Conservation (phyloP, 2,113 vertebrate species). For the Rhinolophus sinicus region DNA sequence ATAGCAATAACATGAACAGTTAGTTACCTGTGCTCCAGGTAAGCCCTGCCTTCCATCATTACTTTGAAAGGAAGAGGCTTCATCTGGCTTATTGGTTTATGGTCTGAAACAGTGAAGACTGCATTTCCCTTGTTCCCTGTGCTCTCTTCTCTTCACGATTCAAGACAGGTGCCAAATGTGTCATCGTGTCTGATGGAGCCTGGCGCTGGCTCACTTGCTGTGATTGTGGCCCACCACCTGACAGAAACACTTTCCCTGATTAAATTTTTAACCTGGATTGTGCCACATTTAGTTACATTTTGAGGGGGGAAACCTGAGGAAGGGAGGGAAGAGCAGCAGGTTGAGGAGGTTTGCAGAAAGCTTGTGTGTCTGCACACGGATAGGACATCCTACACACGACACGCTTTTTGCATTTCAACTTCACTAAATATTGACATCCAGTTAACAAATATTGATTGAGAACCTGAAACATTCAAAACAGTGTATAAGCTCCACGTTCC, state of each 20-base stretch:
- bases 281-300: not conserved
- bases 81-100: not conserved
- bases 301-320: not conserved
- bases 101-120: not conserved
- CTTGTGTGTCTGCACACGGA: fast-evolving
- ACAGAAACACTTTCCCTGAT: constrained; percentile 39
- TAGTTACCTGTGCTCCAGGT: not conserved
- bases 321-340: not conserved
- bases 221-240: not conserved
- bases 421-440: not conserved
- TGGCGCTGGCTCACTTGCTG: not conserved
- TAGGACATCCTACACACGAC: fast-evolving
- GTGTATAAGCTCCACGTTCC: not conserved
- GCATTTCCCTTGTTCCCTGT: fast-evolving
- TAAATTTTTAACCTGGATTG: constrained; percentile 17
- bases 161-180: not conserved
- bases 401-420: not conserved
- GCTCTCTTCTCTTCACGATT: not conserved
- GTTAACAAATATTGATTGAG: not conserved
- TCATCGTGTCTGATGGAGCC: fast-evolving
- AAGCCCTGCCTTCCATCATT: fast-evolving
- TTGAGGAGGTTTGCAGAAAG: not conserved
- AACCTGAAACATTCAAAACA: not conserved
- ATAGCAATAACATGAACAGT: fast-evolving
- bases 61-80: not conserved